phyloP scores from a whole-genome alignment of 2,113 vertebrate species.

The Narcine bancroftii region DNA sequence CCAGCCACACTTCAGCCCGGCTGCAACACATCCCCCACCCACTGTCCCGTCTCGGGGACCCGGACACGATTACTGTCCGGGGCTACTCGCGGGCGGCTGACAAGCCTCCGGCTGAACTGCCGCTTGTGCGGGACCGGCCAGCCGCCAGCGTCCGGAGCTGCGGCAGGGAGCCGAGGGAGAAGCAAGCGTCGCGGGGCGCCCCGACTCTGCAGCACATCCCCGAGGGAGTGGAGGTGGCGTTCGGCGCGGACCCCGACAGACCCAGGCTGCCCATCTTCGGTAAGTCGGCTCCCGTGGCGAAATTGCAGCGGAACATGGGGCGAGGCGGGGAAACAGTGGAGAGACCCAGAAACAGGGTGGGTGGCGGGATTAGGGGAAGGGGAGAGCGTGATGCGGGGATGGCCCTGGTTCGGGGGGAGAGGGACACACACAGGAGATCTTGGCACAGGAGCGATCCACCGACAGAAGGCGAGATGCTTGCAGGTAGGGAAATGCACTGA shows the following conservation, averaged over 20 bases:
- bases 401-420: neutral
- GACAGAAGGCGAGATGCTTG: neutral
- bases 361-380: too few relatives aligned
- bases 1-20: constrained; percentile 40
- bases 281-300: neutral
- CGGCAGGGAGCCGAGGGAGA: constrained; percentile 24
- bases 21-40: constrained; percentile 45
- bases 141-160: constrained; percentile 35
- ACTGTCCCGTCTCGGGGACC: constrained; percentile 42
- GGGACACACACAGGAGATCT: too few relatives aligned
- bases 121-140: constrained; percentile 17
- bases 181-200: neutral
- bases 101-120: neutral
- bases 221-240: constrained; percentile 40
- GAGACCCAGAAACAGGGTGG: too few relatives aligned
- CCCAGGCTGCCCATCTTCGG: constrained; percentile 42
- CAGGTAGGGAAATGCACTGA: neutral
- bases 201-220: constrained; percentile 33
- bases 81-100: constrained; percentile 40
- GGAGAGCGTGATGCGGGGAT: neutral
- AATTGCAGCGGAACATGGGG: neutral
- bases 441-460: too few relatives aligned
- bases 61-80: constrained; percentile 42
- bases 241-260: constrained; percentile 36
- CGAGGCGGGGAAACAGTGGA: too few relatives aligned